Evolutionary conservation across 2,797 vertebrate species (phyloP).

Genomic region (Lacerta agilis): DNA sequence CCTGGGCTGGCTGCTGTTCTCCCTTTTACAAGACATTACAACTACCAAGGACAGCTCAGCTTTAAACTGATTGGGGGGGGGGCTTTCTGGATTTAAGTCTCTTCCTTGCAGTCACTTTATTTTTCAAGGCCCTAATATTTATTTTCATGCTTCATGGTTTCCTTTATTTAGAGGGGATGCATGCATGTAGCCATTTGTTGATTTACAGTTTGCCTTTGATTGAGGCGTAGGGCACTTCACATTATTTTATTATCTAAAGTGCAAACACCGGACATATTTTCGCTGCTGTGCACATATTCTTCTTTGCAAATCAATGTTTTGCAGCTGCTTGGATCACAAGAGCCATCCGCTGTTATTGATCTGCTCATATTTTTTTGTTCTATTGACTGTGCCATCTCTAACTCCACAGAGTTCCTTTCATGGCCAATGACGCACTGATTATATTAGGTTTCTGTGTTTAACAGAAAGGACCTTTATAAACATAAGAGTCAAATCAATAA

Average conservation of each 20-base stretch:
- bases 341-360: constrained; percentile 55
- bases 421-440: neutral
- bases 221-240: constrained; percentile 38
- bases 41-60: neutral
- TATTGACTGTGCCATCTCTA: constrained; percentile 29
- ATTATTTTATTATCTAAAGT: constrained; percentile 57
- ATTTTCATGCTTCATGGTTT: constrained; percentile 43
- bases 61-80: neutral
- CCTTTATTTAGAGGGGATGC: neutral
- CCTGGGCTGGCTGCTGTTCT: neutral
- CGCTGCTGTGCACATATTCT: constrained; percentile 44
- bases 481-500: neutral
- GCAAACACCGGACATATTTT: constrained; percentile 37
- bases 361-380: constrained; percentile 47
- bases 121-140: constrained; percentile 7
- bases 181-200: neutral
- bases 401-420: constrained; percentile 22
- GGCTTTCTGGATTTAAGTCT: neutral
- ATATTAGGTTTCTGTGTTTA: neutral
- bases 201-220: constrained; percentile 59
- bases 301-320: constrained; percentile 54
- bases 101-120: neutral
- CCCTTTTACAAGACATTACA: neutral
- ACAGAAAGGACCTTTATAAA: neutral
- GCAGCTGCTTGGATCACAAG: constrained; percentile 45